Evolutionary conservation across 2,113 vertebrate species (phyloP).

Genomic region (Heteronetta atricapilla): DNA sequence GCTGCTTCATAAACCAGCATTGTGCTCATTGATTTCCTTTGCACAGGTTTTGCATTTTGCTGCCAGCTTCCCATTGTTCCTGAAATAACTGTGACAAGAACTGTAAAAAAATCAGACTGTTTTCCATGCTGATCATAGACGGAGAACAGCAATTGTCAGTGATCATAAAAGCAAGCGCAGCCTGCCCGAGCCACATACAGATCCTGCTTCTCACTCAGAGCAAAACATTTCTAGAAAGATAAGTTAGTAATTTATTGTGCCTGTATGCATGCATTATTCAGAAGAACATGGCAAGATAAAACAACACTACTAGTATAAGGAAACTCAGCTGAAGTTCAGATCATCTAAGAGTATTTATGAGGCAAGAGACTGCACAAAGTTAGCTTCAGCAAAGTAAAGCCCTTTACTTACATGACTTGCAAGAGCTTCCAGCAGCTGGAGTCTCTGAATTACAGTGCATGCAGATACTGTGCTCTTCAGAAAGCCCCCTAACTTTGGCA

Average conservation of each 20-base stretch:
- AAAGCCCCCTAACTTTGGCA: slow-evolving; percentile 56
- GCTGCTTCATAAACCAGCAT: not conserved
- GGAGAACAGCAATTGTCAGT: not conserved
- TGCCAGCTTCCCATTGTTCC: not conserved
- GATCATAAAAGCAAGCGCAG: not conserved
- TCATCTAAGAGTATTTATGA: not conserved
- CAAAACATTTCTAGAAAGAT: not conserved
- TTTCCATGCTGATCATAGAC: not conserved
- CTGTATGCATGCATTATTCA: not conserved
- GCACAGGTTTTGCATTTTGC: not conserved
- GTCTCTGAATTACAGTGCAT: slow-evolving; percentile 42
- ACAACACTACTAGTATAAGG: not conserved
- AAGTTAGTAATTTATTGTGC: not conserved
- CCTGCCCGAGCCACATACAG: rapidly evolving
- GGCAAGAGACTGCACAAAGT: slow-evolving; percentile 16
- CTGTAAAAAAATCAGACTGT: not conserved
- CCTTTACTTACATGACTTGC: slow-evolving; percentile 71
- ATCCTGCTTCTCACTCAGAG: not conserved
- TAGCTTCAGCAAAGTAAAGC: not conserved
- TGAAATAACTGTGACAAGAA: not conserved
- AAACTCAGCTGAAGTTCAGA: not conserved
- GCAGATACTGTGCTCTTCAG: slow-evolving; percentile 52
- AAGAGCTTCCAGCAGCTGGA: slow-evolving; percentile 70
- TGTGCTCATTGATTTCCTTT: not conserved
- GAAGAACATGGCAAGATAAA: slow-evolving; percentile 2